phyloP scores from a whole-genome alignment of 2,797 vertebrate genomes.

The Diplodus sargus region DNA sequence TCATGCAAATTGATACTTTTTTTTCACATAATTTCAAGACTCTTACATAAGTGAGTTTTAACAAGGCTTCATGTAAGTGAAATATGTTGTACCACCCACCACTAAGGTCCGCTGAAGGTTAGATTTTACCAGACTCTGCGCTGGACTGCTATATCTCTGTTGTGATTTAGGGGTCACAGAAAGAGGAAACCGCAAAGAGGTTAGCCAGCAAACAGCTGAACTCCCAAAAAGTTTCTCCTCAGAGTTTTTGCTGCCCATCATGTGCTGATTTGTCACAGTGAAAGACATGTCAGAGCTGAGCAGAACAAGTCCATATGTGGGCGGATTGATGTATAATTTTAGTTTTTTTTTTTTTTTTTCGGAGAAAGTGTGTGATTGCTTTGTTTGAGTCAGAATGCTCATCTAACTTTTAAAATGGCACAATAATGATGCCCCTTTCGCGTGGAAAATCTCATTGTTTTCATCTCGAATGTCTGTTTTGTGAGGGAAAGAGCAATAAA shows the following conservation, averaged over 20 bases:
- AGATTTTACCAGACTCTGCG: constrained; percentile 73
- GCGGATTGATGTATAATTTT: constrained; percentile 1
- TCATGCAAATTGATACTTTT: constrained; percentile 46
- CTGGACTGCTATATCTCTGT: constrained; percentile 65
- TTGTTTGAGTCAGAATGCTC: neutral
- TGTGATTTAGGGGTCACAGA: constrained; percentile 77
- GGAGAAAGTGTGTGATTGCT: neutral
- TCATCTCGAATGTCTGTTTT: constrained; percentile 4
- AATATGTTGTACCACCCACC: constrained; percentile 73
- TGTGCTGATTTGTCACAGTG: constrained; percentile 58
- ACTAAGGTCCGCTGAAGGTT: constrained; percentile 74
- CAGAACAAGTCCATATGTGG: constrained; percentile 24
- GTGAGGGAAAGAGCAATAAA: constrained; percentile 35
- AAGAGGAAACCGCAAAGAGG: constrained; percentile 78
- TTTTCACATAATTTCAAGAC: constrained; percentile 57
- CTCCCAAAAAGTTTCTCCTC: constrained; percentile 51
- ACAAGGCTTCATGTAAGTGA: constrained; percentile 67
- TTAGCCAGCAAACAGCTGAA: constrained; percentile 74
- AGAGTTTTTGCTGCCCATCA: constrained; percentile 40
- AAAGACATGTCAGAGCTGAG: constrained; percentile 28
- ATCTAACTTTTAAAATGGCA: constrained; percentile 1
- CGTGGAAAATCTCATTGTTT: neutral
- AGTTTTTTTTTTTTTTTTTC: neutral
- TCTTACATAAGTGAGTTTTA: constrained; percentile 73
- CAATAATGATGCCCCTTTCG: neutral